These are phyloP conservation scores for Redunca redunca DNA, from an alignment of 2,113 vertebrate species.

Conservation along the genomic window DNA sequence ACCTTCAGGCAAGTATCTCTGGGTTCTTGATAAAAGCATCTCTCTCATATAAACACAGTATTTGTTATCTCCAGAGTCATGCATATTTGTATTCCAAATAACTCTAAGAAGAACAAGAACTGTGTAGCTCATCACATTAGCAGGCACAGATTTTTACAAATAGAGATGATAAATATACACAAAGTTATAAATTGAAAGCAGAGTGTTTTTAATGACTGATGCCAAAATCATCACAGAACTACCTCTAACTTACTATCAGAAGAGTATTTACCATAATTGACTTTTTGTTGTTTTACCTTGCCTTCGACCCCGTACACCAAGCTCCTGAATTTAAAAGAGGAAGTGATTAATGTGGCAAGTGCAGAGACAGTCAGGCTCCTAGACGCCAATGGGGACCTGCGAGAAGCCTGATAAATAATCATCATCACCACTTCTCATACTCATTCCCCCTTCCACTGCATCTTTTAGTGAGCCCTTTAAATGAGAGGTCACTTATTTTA, in stretches of 20 bases:
- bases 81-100: conserved; percentile 26
- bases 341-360: conserved; percentile 58
- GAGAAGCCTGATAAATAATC: conserved; percentile 51
- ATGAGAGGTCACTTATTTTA: conserved; percentile 62
- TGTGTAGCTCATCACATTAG: neutral
- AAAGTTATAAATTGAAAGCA: conserved; percentile 1
- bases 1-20: neutral
- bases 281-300: conserved; percentile 57
- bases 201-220: neutral
- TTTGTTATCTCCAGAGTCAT: neutral
- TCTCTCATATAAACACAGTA: neutral
- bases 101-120: neutral
- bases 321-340: conserved; percentile 69
- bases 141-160: neutral
- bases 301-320: conserved; percentile 47
- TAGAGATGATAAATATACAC: neutral
- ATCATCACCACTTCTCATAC: neutral
- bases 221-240: neutral
- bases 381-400: neutral
- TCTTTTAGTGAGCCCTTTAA: conserved; percentile 17
- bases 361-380: neutral
- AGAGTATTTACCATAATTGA: conserved; percentile 61
- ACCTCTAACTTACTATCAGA: conserved; percentile 14
- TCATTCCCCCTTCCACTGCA: neutral
- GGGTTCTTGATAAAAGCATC: neutral